Evolutionary conservation across 1,140 invertebrate species (phyloP).

Genomic region (Papilio dardanus): DNA sequence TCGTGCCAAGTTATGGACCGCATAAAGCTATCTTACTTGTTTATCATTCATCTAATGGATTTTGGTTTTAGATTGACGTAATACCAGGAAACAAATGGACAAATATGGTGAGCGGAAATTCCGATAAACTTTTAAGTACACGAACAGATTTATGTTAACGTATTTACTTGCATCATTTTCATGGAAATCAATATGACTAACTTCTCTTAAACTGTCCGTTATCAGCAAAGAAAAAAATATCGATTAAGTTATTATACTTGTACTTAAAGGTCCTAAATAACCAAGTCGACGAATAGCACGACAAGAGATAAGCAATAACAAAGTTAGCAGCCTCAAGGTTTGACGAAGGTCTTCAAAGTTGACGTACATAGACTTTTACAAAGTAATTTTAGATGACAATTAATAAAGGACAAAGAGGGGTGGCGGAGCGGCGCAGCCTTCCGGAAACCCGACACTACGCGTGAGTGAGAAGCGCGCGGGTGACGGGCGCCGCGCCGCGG

Average conservation of each 20-base stretch:
- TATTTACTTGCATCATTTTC: not conserved
- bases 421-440: slow-evolving; percentile 46
- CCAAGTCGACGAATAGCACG: not conserved
- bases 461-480: slow-evolving; percentile 61
- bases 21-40: not conserved
- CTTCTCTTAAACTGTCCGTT: not conserved
- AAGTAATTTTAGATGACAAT: slow-evolving; percentile 24
- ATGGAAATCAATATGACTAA: not conserved
- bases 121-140: not conserved
- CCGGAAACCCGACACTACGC: slow-evolving; percentile 67
- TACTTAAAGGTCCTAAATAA: not conserved
- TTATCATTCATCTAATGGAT: slow-evolving; percentile 14
- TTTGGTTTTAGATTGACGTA: slow-evolving; percentile 8
- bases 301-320: not conserved
- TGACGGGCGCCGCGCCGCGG: slow-evolving; percentile 67
- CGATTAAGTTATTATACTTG: not conserved
- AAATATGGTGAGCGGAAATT: slow-evolving; percentile 3
- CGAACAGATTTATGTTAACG: not conserved
- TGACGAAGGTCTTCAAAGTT: not conserved
- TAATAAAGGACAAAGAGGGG: slow-evolving; percentile 41
- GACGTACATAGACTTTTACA: slow-evolving; percentile 24
- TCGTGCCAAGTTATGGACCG: not conserved
- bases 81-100: not conserved
- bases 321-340: not conserved
- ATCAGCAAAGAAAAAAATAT: not conserved